These are phyloP conservation scores for Chitala chitala DNA, from an alignment of 2,113 vertebrate genomes.

Conservation along the genomic window DNA sequence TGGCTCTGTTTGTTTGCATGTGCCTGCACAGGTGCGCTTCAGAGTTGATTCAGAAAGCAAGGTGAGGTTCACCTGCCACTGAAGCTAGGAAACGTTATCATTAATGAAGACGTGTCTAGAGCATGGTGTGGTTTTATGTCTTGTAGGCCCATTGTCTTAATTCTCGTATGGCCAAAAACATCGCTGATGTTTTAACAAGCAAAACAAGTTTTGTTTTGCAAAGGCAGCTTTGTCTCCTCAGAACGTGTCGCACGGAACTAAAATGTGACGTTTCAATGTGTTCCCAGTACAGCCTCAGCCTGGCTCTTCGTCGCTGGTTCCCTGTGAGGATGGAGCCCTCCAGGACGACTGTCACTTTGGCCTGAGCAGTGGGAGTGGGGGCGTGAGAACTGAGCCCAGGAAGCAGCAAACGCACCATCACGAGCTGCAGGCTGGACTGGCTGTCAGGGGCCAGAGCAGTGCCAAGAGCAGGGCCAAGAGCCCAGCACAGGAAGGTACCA, in stretches of 20 bases:
- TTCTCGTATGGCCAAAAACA: no score
- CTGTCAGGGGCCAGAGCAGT: slow-evolving; percentile 81
- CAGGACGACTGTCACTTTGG: slow-evolving; percentile 57
- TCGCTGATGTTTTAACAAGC: no score
- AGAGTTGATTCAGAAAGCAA: no score
- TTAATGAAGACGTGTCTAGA: no score
- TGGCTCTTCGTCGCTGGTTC: slow-evolving; percentile 56
- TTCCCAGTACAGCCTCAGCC: slow-evolving; percentile 77
- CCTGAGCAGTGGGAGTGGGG: slow-evolving; percentile 56
- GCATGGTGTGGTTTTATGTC: no score
- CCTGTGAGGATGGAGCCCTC: slow-evolving; percentile 56
- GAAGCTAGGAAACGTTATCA: no score
- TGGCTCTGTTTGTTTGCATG: no score
- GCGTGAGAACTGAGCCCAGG: slow-evolving; percentile 54
- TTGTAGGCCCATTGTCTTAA: no score
- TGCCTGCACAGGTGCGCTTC: no score
- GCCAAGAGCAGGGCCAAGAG: slow-evolving; percentile 78
- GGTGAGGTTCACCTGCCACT: no score
- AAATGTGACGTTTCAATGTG: background rate
- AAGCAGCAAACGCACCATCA: slow-evolving; percentile 76
- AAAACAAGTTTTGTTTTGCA: no score
- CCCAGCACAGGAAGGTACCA: slow-evolving; percentile 87
- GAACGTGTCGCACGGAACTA: background rate
- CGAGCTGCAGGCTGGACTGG: slow-evolving; percentile 87
- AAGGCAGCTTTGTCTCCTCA: background rate